These are phyloP conservation scores for Sarcophilus harrisii DNA, from an alignment of 2,797 vertebrate species.

Conservation along the genomic window DNA sequence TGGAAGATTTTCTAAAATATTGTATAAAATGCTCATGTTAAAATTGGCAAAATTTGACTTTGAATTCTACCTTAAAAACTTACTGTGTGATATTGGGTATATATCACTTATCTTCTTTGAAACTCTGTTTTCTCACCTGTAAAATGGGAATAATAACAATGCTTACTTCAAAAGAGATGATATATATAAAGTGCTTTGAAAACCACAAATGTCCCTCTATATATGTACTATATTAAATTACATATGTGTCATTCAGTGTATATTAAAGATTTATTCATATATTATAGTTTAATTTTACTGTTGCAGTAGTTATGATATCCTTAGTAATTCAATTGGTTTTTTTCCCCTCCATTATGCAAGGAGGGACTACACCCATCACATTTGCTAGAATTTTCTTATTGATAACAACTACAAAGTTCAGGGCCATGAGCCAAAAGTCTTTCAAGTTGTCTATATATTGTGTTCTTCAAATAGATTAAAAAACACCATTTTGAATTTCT, in stretches of 20 bases:
- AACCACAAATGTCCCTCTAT: background rate
- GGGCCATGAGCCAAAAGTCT: slow-evolving; percentile 27
- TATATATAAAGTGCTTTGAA: background rate
- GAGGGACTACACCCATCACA: background rate
- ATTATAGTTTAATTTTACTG: background rate
- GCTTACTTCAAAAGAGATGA: background rate
- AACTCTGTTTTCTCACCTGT: background rate
- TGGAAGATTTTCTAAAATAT: background rate
- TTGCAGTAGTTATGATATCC: background rate
- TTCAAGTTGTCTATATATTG: background rate
- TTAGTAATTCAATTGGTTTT: background rate
- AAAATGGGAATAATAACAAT: background rate
- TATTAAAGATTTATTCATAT: background rate
- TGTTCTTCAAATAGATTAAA: slow-evolving; percentile 42
- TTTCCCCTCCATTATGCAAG: background rate
- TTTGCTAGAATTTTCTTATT: slow-evolving; percentile 26
- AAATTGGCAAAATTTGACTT: too few species aligned
- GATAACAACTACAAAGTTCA: slow-evolving; percentile 25
- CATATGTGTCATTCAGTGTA: background rate
- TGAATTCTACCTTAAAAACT: too few species aligned
- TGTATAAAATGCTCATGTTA: background rate
- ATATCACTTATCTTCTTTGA: background rate
- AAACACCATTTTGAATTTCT: slow-evolving; percentile 9
- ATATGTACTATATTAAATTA: background rate
- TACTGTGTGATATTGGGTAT: background rate